Percentiles rank a stretch among this genome's conserved stretches.
Evolutionary conservation across 2,797 vertebrate species (phyloP).

Genomic region (Acestrorhynchus altus): DNA sequence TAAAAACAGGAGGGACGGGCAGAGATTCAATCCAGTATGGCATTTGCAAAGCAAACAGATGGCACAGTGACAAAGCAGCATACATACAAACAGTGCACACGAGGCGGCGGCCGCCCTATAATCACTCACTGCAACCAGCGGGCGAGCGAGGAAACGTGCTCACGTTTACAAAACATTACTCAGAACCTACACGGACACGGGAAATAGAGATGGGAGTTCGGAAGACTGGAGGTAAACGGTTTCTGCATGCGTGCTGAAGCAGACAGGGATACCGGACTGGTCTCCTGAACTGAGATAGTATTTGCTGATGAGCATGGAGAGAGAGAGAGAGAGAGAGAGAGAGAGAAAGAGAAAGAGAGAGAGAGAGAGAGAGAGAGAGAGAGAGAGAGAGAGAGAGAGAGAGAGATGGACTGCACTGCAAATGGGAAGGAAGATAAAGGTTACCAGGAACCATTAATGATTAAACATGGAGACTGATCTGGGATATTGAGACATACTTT

Average conservation of each 20-base stretch:
- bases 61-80: not conserved
- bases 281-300: not conserved
- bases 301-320: not conserved
- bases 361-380: not conserved
- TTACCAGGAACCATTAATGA: too few species aligned
- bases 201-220: slow-evolving; percentile 1
- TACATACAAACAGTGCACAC: slow-evolving; percentile 10
- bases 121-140: not conserved
- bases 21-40: slow-evolving; percentile 11
- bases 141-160: not conserved
- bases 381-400: not conserved
- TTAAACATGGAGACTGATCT: too few species aligned
- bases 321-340: not conserved
- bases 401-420: too few species aligned
- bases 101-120: not conserved
- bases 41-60: slow-evolving; percentile 41
- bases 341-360: not conserved
- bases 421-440: not conserved
- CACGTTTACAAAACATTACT: not conserved
- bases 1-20: slow-evolving; percentile 12
- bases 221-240: not conserved
- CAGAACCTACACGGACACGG: not conserved
- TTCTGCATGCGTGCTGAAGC: not conserved
- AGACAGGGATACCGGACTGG: not conserved
- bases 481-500: too few species aligned